Base-by-base conservation (phyloP, 2,113 vertebrate species). In the Cynopterus brachyotis region DNA sequence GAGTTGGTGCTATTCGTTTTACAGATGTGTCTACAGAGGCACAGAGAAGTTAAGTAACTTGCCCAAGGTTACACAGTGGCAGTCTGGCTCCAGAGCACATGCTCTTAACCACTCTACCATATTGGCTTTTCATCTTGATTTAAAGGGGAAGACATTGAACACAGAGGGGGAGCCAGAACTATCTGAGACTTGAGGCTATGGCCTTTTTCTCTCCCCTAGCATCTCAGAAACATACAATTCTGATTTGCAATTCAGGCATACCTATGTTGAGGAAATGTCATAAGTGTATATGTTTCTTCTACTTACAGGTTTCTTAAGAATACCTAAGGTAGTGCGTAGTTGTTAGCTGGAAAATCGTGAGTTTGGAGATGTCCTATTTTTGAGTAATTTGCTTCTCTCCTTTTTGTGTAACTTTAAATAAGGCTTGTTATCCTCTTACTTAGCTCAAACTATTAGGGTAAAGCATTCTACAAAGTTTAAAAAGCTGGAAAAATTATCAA, bases 401-500 rank as follows among this genome's bases (percentile, higher is more conserved):
- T 91, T 67, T 94, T 37, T 28, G 16, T 22, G 19, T 72, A 67
- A n/a, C 19, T 89, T 92, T 76, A 75, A 76, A 20, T 70, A 24
- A 85, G 35, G 35, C 50, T 90, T 64, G 22, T 64, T 69, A 62
- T 53, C 37, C 19, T 67, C 57, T 60, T 85, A 67, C 20, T 9
- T 64, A 69, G 42, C 47, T 81, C 11, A 15, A 35, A 92, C 78
- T 45, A 89, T 87, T 62, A 85, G 40, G 78, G 16, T 6, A 84
- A 86, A 75, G 30, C 26, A 45, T 72, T 91, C 81, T 83, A 30
- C 22, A 53, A 83, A 90, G 32, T 83, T 22, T 59, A 64, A 78
- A 70, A 85, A 47, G n/a, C 72, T 76, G 40, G 66, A 17, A 11
- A 85, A 85, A 91, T 85, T n/a, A 69, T 69, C 85, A 50, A 70